Base-by-base conservation (phyloP, 2,797 vertebrate genomes). In the Rousettus madagascariensis region DNA sequence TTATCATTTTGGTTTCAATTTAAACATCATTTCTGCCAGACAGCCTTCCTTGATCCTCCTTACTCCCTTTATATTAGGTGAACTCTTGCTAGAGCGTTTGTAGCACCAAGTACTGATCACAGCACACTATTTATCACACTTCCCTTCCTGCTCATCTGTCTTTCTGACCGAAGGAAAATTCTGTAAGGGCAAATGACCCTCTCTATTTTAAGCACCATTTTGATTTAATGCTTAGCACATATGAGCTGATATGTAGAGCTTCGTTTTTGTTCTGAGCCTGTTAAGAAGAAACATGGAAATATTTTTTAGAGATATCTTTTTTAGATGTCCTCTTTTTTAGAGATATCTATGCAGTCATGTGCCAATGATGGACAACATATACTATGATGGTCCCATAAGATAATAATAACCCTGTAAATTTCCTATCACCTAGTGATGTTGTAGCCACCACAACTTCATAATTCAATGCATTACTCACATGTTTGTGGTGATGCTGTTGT, bases 201-300 rank as follows among this genome's bases (percentile, higher is more conserved):
- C 46, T 82, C 17, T 75, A 20, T 30, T 84, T 90, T 74, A 51
- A 22, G 59, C 38, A 43, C 38, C 3, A 43, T 86, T 87, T 36
- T n/a, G 15, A 85, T 5, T 30, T 55, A 82, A 26, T 43, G 41
- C 4, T 80, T 78, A 51, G 51, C 1, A 55, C 63, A 59, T 15
- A 63, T 9, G 28, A 53, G 2, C 3, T 33, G 24, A 59, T 26
- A 66, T 30, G 38, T 4, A 86, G 24, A 93, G 28, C 4, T 87
- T 96, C 61, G 59, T 8, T 90, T 94, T 94, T 92, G 20, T 88
- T 90, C 66, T 74, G 41, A 41, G 41, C 30, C 49, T 86, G 22
- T 74, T 53, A 53, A 93, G 57, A 90, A 78, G 22, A 68, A 36
- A 20, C 43, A 63, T 80, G 90, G 22, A 57, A 85, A 77, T 74